phyloP scores from a whole-genome alignment of 2,888 invertebrate genomes.

The Plemyria rubiginata region DNA sequence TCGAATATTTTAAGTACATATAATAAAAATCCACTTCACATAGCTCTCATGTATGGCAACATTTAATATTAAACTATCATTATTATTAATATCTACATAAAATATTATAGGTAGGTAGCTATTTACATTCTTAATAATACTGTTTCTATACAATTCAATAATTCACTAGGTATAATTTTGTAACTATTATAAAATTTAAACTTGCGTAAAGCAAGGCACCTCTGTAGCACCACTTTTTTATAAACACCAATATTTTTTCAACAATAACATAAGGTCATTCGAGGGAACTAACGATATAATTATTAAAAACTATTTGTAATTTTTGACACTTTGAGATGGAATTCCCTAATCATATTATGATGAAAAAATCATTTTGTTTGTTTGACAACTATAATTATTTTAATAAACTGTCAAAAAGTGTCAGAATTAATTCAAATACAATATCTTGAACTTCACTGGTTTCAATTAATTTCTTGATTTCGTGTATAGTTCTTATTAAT shows the following conservation, averaged over 20 bases:
- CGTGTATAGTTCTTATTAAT: background rate
- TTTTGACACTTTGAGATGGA: no score
- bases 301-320: no score
- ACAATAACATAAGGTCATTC: no score
- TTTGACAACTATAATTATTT: no score
- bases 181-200: constrained; percentile 28
- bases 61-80: constrained; percentile 41
- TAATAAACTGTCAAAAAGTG: background rate
- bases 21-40: constrained; percentile 39
- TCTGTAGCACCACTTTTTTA: constrained; percentile 57
- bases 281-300: no score
- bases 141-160: constrained; percentile 57
- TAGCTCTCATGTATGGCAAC: constrained; percentile 68
- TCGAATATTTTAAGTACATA: constrained; percentile 75
- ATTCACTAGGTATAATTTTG: constrained; percentile 37
- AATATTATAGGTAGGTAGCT: constrained; percentile 45
- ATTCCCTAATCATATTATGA: no score
- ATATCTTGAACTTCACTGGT: background rate
- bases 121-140: constrained; percentile 64
- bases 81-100: constrained; percentile 43
- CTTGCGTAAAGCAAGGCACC: constrained; percentile 59
- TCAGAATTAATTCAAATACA: background rate
- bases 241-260: no score
- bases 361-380: no score
- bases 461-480: background rate